A percentile compares a stretch with the other conserved stretches of the same genome.
Evolutionary conservation across 2,797 vertebrate genomes (phyloP).

Genomic region (Perdix hodgsoniae): DNA sequence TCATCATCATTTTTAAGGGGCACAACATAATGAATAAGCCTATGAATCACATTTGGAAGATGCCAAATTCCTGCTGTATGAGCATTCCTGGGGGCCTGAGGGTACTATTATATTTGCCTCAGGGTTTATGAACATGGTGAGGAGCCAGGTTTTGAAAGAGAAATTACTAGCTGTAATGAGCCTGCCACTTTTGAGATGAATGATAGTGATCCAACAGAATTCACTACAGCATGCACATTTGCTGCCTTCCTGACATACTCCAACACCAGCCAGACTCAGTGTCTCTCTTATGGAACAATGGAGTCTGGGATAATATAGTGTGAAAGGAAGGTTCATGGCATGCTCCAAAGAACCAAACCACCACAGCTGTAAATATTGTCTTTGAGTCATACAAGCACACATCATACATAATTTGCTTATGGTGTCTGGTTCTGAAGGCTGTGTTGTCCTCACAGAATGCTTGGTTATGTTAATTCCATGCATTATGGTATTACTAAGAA

Average conservation of each 20-base stretch:
- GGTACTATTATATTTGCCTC: constrained; percentile 27
- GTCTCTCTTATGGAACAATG: constrained; percentile 43
- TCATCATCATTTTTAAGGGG: not conserved
- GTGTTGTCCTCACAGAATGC: constrained; percentile 5
- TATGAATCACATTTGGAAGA: constrained; percentile 32
- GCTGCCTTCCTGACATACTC: constrained; percentile 10
- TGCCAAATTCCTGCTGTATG: not conserved
- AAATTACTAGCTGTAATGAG: constrained; percentile 42
- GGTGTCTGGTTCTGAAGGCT: constrained; percentile 27
- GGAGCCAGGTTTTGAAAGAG: constrained; percentile 35
- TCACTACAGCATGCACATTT: not conserved
- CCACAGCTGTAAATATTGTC: constrained; percentile 52
- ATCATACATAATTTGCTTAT: constrained; percentile 13
- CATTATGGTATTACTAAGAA: not conserved
- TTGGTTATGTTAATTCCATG: constrained; percentile 20
- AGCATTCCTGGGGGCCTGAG: constrained; percentile 27
- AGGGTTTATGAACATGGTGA: constrained; percentile 34
- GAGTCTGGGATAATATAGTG: not conserved
- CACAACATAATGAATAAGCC: not conserved
- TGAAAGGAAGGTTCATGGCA: constrained; percentile 21
- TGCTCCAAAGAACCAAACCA: not conserved
- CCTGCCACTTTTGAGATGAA: constrained; percentile 17
- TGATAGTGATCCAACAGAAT: not conserved
- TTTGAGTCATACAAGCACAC: constrained; percentile 31
- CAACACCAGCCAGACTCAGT: not conserved